Base-by-base conservation (phyloP, 2,888 invertebrate species). In the Andrena chrysosceles region DNA sequence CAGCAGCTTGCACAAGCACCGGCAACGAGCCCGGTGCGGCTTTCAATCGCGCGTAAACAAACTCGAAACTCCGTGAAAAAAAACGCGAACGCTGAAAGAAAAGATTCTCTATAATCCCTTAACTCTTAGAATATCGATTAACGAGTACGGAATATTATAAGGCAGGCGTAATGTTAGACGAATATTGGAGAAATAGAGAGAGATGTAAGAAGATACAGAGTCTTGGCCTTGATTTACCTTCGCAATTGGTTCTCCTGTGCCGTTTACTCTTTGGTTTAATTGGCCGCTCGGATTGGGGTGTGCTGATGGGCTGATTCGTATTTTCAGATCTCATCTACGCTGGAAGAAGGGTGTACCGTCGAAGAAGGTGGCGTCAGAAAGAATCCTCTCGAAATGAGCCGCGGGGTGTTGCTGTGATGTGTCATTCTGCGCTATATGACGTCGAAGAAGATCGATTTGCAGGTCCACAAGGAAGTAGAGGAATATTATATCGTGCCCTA, bases 1-100 rank as follows among this genome's bases (percentile, higher is more conserved):
- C 48, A 91, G 91, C 72, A 91, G 91, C 63, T 82, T 91, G 54
- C 77, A 89, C 4, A 89, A 89, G 33, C 89, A 89, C n/a, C 89
- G 85, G 2, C 84, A 83, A 42, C 83, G 82, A 33, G 62, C 87
- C 0, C 64, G 75, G 26, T 89, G 89, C 48, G 84, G 76, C 20
- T 77, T 85, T 6, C 85, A 86, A 56, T 56, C 66, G 20, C 77
- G 77, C 48, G 81, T 76, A 76, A 16, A 35, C 20, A 35, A 31
- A 67, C 26, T 8, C 29, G 29, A 13, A 4, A 10, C 26, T 8
- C n/a, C 20, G 56, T 56, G 56, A 66, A 66, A 35, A 35, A 2
- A 54, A 4, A n/a, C 23, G 0, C 48, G 6, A 29, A 42, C 42
- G 42, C 4, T 42, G 42, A 42, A 16, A 16, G 42, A 42, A 42